A percentile compares a stretch with the other conserved stretches of the same genome.
Conservation (phyloP, 2,113 vertebrate species). For the Ictalurus punctatus region DNA sequence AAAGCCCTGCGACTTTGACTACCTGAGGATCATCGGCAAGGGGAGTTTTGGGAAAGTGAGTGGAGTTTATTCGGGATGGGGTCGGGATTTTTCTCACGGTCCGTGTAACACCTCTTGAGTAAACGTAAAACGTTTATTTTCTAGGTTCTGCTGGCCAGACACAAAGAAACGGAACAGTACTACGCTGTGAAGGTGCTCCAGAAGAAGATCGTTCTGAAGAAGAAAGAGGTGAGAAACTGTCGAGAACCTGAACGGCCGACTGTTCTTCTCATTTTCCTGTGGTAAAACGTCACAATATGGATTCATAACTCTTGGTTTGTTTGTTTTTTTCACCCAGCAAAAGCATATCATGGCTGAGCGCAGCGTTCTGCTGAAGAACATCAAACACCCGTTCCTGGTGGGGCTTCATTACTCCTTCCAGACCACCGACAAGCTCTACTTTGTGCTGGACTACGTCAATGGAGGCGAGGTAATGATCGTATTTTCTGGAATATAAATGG, state of each 20-base stretch:
- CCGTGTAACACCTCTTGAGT: not conserved
- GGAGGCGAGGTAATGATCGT: slow-evolving; percentile 73
- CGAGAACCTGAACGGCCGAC: not conserved
- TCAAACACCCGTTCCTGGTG: slow-evolving; percentile 80
- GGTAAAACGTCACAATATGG: not conserved
- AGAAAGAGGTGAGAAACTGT: slow-evolving; percentile 74
- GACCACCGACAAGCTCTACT: slow-evolving; percentile 81
- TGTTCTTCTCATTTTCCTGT: not conserved
- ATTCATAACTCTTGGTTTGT: not conserved
- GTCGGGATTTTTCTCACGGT: not conserved
- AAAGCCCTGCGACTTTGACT: slow-evolving; percentile 79
- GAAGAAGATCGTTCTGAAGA: slow-evolving; percentile 81
- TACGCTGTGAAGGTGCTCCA: slow-evolving; percentile 82
- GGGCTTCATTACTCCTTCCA: slow-evolving; percentile 81
- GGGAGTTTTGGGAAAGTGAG: slow-evolving; percentile 81
- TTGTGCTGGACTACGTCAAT: slow-evolving; percentile 80
- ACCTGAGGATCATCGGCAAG: slow-evolving; percentile 80
- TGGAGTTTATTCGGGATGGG: not conserved
- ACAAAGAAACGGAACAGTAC: slow-evolving; percentile 74
- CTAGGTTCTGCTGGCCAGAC: slow-evolving; percentile 77
- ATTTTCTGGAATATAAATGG: not conserved
- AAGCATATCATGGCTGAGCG: slow-evolving; percentile 83
- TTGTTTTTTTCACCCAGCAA: slow-evolving; percentile 66
- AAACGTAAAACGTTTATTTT: not conserved
- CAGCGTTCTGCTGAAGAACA: slow-evolving; percentile 80